Conservation (phyloP, 1,140 invertebrate species). For the Steinernema feltiae region DNA sequence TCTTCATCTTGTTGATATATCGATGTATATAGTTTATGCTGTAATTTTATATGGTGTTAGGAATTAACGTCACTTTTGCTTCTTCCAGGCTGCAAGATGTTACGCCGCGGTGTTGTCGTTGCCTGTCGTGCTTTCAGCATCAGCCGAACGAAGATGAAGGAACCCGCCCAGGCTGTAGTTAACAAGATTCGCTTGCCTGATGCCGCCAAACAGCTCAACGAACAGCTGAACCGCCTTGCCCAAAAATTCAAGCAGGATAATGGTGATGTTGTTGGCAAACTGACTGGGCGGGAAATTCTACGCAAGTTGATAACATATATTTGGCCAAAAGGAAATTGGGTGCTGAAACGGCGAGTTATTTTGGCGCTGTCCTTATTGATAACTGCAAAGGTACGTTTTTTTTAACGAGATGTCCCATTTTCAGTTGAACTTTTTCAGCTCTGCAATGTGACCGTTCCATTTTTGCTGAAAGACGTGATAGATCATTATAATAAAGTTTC, state of each 20-base stretch:
- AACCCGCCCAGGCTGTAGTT: no score
- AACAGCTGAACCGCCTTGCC: no score
- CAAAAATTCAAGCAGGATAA: background rate
- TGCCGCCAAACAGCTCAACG: no score
- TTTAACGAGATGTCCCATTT: background rate
- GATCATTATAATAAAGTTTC: conserved; percentile 72
- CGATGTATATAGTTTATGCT: no score
- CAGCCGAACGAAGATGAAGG: no score
- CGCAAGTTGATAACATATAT: conserved; percentile 76
- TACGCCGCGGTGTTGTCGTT: no score
- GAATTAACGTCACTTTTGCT: no score
- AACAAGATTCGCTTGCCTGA: no score
- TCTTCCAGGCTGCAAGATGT: no score
- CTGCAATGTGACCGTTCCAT: conserved; percentile 88
- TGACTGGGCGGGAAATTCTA: background rate
- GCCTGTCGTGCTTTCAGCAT: no score
- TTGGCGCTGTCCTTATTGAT: conserved; percentile 67
- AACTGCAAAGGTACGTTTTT: conserved; percentile 60
- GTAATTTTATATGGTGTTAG: no score
- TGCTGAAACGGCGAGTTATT: conserved; percentile 74
- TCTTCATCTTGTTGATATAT: no score
- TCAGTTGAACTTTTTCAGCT: conserved; percentile 67
- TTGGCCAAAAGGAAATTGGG: conserved; percentile 84
- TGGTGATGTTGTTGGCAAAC: background rate
- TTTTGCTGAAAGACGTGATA: conserved; percentile 87